Evolutionary conservation across 2,888 invertebrate genomes (phyloP).

Genomic region (Petrolisthes cinctipes): DNA sequence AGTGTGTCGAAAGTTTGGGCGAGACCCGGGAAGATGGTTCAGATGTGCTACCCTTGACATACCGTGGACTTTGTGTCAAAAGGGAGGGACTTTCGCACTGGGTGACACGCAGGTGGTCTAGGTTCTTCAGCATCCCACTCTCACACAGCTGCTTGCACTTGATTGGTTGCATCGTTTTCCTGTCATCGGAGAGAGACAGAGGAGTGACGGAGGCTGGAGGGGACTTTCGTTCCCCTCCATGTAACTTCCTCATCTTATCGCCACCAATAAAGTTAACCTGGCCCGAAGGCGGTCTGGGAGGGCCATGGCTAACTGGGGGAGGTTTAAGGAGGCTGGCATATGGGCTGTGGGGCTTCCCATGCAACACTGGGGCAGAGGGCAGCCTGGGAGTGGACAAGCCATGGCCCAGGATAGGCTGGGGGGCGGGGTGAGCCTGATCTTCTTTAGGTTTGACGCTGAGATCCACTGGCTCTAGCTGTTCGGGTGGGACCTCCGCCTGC

Average conservation of each 20-base stretch:
- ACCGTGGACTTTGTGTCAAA: neutral
- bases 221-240: neutral
- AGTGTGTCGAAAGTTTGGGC: neutral
- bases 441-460: constrained; percentile 60
- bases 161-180: neutral
- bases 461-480: constrained; percentile 64
- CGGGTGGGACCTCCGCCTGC: constrained; percentile 64
- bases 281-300: constrained; percentile 35
- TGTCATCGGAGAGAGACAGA: neutral
- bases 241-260: constrained; percentile 17
- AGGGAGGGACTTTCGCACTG: neutral
- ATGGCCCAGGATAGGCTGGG: constrained; percentile 26
- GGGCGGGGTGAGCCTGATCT: constrained; percentile 14
- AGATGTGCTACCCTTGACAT: neutral
- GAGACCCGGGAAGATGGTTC: neutral
- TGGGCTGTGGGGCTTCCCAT: constrained; percentile 27
- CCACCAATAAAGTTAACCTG: constrained; percentile 3
- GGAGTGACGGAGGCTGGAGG: neutral
- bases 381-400: constrained; percentile 41
- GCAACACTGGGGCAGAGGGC: constrained; percentile 6
- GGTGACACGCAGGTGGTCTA: neutral
- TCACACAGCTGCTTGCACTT: neutral
- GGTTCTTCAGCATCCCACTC: neutral
- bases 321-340: constrained; percentile 13
- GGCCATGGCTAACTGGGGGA: constrained; percentile 6